Evolutionary conservation across 2,888 invertebrate genomes (phyloP), one percentile per base, ranked within the genome.

Genomic region (Cryptophagus acutangulus): DNA sequence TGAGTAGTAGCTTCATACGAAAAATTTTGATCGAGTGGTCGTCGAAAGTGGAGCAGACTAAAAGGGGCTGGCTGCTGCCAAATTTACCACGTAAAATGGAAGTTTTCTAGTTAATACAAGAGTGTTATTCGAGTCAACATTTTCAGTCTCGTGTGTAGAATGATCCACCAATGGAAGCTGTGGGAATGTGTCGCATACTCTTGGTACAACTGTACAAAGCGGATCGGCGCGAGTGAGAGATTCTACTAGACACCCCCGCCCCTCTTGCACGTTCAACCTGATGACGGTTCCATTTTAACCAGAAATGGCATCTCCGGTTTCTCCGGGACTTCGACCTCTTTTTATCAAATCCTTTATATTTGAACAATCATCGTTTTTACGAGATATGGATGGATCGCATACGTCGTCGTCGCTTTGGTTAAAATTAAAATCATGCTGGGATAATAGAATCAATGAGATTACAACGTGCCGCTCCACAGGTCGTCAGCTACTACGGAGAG

Each of bases 131-230:
- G 48, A 53, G 59, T 54, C 59, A 49, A 63, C 61, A 61, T 62
- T 63, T 63, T 62, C 58, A 62, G 59, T 55, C 56, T 52, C 51
- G 58, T 58, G 60, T 57, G 55, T 61, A 63, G 54, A 57, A 57
- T 51, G 51, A 55, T 51, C 16, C 8, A 40, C 41, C 52, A 54
- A 56, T 58, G 57, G 59, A 55, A 52, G 58, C 58, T 55, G 59
- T 54, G 55, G 54, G 57, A 55, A 58, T 56, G 59, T 59, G 60
- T 62, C 57, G 59, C 61, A 54, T 53, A 57, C 60, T 61, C 55
- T 62, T 61, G 55, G 47, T 54, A 49, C 41, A 46, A 47, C 62
- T 61, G 62, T 62, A 62, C 61, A 50, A 57, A 52, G 57, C 57
- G 55, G 59, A 59, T 57, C 61, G 61, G 55, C 59, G 58, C 54